phyloP scores from a whole-genome alignment of 2,113 vertebrate genomes.

The Fulmarus glacialis region DNA sequence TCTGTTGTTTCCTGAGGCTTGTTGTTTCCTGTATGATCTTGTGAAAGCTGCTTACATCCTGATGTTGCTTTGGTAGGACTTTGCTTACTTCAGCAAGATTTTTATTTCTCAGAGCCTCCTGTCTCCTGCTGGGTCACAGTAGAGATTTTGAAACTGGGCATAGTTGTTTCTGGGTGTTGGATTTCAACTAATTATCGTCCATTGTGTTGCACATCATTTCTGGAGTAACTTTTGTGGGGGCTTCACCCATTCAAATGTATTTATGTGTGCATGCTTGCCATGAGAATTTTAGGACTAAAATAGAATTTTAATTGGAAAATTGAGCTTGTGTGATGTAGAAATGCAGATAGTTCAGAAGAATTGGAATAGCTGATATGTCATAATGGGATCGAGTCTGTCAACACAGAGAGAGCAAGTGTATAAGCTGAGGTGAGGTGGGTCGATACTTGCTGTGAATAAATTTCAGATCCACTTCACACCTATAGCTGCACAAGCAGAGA shows the following conservation, averaged over 20 bases:
- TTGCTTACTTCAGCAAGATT: neutral
- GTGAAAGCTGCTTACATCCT: neutral
- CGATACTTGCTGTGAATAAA: neutral
- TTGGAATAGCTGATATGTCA: accelerated
- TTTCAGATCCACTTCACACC: neutral
- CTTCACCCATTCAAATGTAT: neutral
- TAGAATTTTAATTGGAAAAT: neutral
- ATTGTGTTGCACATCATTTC: neutral
- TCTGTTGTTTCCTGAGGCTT: neutral
- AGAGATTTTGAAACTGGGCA: neutral
- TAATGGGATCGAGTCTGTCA: accelerated
- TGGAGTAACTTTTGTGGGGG: neutral
- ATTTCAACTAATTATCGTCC: neutral
- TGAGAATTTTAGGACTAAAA: neutral
- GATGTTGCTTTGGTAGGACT: neutral
- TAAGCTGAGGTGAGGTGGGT: neutral
- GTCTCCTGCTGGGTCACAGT: neutral
- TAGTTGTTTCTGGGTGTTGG: neutral
- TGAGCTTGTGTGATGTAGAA: neutral
- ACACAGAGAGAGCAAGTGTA: neutral
- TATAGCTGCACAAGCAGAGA: neutral
- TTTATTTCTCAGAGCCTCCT: neutral
- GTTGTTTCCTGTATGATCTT: neutral
- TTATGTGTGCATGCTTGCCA: neutral
- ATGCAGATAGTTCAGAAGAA: neutral